A percentile compares a stretch with the other conserved stretches of the same genome.
Conservation (phyloP, 1,140 invertebrate species). For the Triops cancriformis region DNA sequence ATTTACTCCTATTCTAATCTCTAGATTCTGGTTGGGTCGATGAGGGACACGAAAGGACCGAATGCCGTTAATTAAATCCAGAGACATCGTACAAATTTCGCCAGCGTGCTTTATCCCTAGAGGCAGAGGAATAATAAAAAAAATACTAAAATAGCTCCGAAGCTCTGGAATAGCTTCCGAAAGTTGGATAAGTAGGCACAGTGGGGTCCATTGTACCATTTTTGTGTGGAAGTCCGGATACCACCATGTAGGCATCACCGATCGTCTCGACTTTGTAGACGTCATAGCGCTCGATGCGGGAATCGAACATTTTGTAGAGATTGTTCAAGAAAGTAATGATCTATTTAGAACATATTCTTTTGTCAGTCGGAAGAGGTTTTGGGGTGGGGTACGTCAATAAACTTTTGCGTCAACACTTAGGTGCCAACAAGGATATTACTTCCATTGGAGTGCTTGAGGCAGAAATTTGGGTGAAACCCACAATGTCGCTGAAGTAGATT, state of each 20-base stretch:
- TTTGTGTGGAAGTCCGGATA: conserved; percentile 33
- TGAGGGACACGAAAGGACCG: conserved; percentile 49
- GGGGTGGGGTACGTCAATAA: neutral
- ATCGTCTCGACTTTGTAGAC: conserved; percentile 41
- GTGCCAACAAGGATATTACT: conserved; percentile 29
- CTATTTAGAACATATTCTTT: conserved; percentile 29
- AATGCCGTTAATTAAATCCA: conserved; percentile 47
- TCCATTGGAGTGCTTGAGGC: conserved; percentile 41
- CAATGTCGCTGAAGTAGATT: conserved; percentile 42
- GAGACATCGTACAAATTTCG: conserved; percentile 53
- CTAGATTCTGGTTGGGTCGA: conserved; percentile 45
- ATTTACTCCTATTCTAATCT: conserved; percentile 52
- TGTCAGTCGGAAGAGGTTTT: neutral
- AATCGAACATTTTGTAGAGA: conserved; percentile 43
- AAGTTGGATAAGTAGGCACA: neutral
- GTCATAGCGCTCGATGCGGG: conserved; percentile 41
- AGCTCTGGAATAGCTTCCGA: neutral
- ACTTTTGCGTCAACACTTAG: conserved; percentile 16
- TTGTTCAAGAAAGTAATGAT: conserved; percentile 41
- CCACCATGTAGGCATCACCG: conserved; percentile 40
- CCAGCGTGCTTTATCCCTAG: conserved; percentile 43
- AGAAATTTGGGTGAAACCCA: conserved; percentile 40
- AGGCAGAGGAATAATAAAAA: conserved; percentile 33
- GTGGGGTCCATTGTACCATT: conserved; percentile 29
- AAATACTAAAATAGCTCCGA: conserved; percentile 30